Base-by-base conservation (phyloP, 2,888 invertebrate species). In the Scrobipalpa atriplicella region DNA sequence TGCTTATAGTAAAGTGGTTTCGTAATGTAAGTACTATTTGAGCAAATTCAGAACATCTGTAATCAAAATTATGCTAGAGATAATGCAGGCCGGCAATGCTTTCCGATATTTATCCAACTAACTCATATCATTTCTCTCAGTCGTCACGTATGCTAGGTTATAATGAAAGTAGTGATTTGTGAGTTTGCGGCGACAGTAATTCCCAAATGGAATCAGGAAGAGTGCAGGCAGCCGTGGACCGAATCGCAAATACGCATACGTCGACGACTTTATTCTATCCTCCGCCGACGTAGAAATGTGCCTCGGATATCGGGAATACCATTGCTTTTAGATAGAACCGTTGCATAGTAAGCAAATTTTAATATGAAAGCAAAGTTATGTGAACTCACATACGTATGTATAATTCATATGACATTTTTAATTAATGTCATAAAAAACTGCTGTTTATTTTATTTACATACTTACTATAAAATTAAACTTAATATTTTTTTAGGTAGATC, bases 191-290 rank as follows among this genome's bases (percentile, higher is more conserved):
- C 86, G 89, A 88, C 86, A 84, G 85, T 85, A 85, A 90, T 91
- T 92, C 92, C 92, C 92, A 87, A 85, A 90, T 91, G 92, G 90
- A 92, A 92, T 92, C 92, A 92, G 79, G 83, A 89, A 85, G 88
- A 91, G 91, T 92, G 90, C 91, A 87, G 81, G 76, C 75, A 72
- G 73, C 74, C 77, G 89, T 86, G 89, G 82, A 81, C 86, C 84
- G 90, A 88, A 90, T 90, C 78, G 86, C 88, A 89, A 90, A 87
- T 89, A 87, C 87, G 85, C 87, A 84, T 90, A 88, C 78, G 87
- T 89, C 82, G 79, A 78, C 77, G 79, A 83, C 81, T 89, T 88
- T 89, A 90, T 86, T 82, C 83, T 75, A 76, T 66, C 36, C 19
- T n/a, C n/a, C n/a, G n/a, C 60, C 13, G 43, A 21, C 62, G 60